Evolutionary conservation across 2,113 vertebrate species (phyloP), one percentile per base, ranked within the genome.

Genomic region (Sinocyclocheilus rhinocerous): DNA sequence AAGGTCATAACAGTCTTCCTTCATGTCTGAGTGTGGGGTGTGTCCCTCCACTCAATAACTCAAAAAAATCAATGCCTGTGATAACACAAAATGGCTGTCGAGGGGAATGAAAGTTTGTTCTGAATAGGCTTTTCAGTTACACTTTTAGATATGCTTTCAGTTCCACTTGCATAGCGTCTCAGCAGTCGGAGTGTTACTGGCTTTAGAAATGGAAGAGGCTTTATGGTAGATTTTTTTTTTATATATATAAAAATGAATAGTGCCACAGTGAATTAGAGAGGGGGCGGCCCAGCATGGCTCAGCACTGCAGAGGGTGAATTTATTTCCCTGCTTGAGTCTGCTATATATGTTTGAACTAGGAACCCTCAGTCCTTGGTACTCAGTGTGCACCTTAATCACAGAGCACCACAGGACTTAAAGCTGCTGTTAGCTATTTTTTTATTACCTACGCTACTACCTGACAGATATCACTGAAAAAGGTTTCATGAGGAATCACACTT

Each of bases 41-140:
- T 89, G 86, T 88, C 65, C 87, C 81, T 91, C 84, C 77, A 84
- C 65, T 76, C 78, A 57, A 85, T 85, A 83, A 88, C 91, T 91
- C 69, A 90, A 87, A 92, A 70, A 16, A 61, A 61, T 55, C 24
- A 52, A 92, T 63, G 22, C 2, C 59, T 13, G 6, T 81, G 59
- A 48, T 65, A 48, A 24, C 59, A 29, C 59, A 86, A 85, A 89
- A 85, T 92, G 76, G 59, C 50, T 88, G 36, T 81, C 59, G 18
- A 67, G 36, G 78, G 22, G n/a, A 63, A 42, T 4, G 22, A 63
- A 63, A 45, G 78, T 65, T 81, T 65, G 61, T 81, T 67, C 39
- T 20, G 79, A 81, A 65, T 67, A 18, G 24, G 5, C 2, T 5
- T 11, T 65, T 81, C 36, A 29, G 39, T 65, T 29, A 15, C 1